Evolutionary conservation across 2,113 vertebrate genomes (phyloP).

Genomic region (Mustelus asterias): DNA sequence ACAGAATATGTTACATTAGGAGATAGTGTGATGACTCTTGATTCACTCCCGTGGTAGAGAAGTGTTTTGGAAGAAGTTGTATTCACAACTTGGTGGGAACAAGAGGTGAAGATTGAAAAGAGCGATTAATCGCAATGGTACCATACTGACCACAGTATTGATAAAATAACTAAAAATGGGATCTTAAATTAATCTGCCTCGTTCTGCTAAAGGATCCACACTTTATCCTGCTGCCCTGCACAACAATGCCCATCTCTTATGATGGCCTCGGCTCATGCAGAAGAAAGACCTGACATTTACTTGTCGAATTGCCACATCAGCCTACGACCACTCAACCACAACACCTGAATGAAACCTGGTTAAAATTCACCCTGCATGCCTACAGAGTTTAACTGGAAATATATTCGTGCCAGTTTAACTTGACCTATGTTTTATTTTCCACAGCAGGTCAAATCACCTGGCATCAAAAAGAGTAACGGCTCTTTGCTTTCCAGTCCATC

Average conservation of each 20-base stretch:
- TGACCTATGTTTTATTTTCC: not conserved
- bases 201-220: not conserved
- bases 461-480: constrained; percentile 6
- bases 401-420: not conserved
- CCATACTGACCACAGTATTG: not conserved
- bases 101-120: no score
- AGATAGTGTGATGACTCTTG: not conserved
- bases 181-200: not conserved
- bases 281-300: not conserved
- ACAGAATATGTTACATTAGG: not conserved
- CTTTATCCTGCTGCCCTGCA: not conserved
- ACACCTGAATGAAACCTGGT: not conserved
- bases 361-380: not conserved
- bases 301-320: not conserved
- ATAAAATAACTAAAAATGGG: not conserved
- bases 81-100: not conserved
- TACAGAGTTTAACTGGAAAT: not conserved
- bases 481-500: constrained; percentile 28
- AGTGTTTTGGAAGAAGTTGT: not conserved
- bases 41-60: not conserved
- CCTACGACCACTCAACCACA: not conserved
- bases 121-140: not conserved
- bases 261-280: not conserved
- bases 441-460: not conserved
- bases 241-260: not conserved